Evolutionary conservation across 1,140 invertebrate species (phyloP).

Genomic region (Drosophila sechellia): DNA sequence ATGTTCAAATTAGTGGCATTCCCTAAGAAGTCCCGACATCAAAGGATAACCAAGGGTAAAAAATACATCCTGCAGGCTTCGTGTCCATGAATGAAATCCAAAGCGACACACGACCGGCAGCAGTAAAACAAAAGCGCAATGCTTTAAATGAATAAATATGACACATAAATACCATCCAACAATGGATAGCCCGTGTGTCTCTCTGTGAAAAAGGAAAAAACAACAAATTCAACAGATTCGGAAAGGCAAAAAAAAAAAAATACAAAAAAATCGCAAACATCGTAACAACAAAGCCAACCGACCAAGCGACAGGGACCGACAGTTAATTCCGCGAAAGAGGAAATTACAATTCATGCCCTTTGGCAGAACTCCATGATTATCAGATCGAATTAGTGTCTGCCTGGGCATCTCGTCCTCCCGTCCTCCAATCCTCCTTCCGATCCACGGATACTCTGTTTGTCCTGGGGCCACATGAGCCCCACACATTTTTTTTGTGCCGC

Average conservation of each 20-base stretch:
- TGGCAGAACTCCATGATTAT: constrained; percentile 83
- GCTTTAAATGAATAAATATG: constrained; percentile 80
- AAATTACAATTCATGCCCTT: constrained; percentile 85
- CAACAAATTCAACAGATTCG: constrained; percentile 19
- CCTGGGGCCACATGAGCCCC: constrained; percentile 70
- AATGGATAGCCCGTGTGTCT: constrained; percentile 32
- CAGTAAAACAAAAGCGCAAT: constrained; percentile 64
- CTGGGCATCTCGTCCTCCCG: constrained; percentile 31
- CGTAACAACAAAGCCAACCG: constrained; percentile 57
- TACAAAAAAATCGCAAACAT: constrained; percentile 50
- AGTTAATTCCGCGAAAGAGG: constrained; percentile 85
- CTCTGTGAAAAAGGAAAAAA: constrained; percentile 3
- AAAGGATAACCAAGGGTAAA: constrained; percentile 28
- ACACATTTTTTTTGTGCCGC: constrained; percentile 72
- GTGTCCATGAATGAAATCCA: constrained; percentile 50
- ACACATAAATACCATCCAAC: constrained; percentile 71
- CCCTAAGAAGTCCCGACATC: constrained; percentile 14
- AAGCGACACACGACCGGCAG: constrained; percentile 15
- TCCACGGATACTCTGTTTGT: constrained; percentile 28
- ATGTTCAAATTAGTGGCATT: constrained; percentile 12
- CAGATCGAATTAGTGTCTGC: constrained; percentile 84
- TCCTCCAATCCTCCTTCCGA: background rate
- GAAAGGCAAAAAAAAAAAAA: constrained; percentile 5
- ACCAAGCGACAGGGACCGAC: constrained; percentile 67
- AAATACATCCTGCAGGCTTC: constrained; percentile 28